Evolutionary conservation across 1,140 invertebrate species (phyloP), one percentile per base, ranked within the genome.

Genomic region (Chionoecetes opilio): DNA sequence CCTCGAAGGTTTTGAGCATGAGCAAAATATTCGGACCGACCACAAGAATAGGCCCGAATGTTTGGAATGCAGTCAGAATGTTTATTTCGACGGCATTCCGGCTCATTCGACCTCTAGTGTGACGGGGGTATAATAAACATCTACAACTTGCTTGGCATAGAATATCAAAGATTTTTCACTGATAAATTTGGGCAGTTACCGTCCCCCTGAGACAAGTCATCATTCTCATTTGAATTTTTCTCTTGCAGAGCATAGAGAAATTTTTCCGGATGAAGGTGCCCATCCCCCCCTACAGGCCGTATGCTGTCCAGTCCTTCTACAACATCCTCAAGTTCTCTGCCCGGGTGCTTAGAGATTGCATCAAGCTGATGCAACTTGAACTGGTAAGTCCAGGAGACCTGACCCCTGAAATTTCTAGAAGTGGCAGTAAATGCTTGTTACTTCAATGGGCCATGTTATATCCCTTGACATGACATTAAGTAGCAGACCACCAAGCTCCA

Each of bases 241-340:
- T 0, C 29, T 26, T 97, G 26, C 97, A 99, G 97, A 98, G 99
- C 41, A 97, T 99, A 96, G 99, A 99, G 97, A 98, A 98, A 96
- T 99, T 99, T 97, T 99, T 99, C 97, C 99, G 99, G 96, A 98
- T 98, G 8, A 98, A 99, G 96, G 99, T 99, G 95, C 98, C 98
- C 86, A 98, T 98, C 86, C 98, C 98, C 87, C 99, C 99, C 0
- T 99, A 98, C 97, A 99, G 99, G 96, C 98, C 98, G 0, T 99
- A 98, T 96, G 98, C 98, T 2, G 97, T 99, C 93, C 98, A 98
- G 96, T 98, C 98, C 26, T 99, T 99, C 97, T 98, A 98, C 91
- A 98, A 98, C 88, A 98, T 99, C 97, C 97, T 99, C 90, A 98
- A 98, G 96, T 98, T 98, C 92, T 98, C 99, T 11, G 97, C 98